phyloP scores from a whole-genome alignment of 1,140 invertebrate species.

The Phthorimaea operculella region DNA sequence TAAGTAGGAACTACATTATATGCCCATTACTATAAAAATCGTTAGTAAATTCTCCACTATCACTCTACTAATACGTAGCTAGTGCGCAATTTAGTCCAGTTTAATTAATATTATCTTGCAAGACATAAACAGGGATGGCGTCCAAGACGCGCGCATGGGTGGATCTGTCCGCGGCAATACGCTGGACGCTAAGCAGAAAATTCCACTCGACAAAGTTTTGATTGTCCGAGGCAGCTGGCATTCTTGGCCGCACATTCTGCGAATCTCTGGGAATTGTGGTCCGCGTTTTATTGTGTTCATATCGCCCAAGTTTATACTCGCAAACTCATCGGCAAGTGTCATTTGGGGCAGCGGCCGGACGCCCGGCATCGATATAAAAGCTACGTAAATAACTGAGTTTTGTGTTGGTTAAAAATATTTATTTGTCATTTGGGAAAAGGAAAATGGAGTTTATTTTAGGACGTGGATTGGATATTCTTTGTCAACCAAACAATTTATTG shows the following conservation, averaged over 20 bases:
- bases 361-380: constrained; percentile 5
- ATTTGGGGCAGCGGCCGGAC: constrained; percentile 21
- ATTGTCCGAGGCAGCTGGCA: constrained; percentile 61
- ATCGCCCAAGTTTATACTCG: constrained; percentile 44
- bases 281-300: constrained; percentile 58
- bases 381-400: background rate
- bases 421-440: too few relatives aligned
- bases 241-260: constrained; percentile 52
- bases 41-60: too few relatives aligned
- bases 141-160: constrained; percentile 5
- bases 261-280: constrained; percentile 33
- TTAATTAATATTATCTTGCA: constrained; percentile 1
- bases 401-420: background rate
- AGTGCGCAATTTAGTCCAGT: background rate
- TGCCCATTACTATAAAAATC: too few relatives aligned
- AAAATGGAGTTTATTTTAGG: too few relatives aligned
- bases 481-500: too few relatives aligned
- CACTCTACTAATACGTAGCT: too few relatives aligned
- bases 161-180: constrained; percentile 40
- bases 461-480: too few relatives aligned
- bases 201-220: constrained; percentile 56
- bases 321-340: constrained; percentile 46
- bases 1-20: too few relatives aligned
- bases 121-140: background rate
- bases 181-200: constrained; percentile 58